Percentiles rank a stretch among this genome's conserved stretches.
phyloP scores from a whole-genome alignment of 2,888 invertebrate genomes.

The Ochlodes sylvanus region DNA sequence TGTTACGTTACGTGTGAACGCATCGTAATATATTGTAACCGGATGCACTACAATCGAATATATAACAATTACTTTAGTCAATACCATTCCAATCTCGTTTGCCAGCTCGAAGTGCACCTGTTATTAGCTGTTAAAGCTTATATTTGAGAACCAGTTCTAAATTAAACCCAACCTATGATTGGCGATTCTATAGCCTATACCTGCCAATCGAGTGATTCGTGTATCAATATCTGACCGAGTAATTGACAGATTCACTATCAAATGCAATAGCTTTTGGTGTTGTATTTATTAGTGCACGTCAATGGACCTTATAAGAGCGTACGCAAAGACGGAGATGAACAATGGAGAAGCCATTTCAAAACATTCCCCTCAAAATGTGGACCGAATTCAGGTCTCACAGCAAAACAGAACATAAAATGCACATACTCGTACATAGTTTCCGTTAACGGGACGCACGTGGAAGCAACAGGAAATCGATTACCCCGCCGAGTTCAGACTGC shows the following conservation, averaged over 20 bases:
- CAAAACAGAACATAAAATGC: neutral
- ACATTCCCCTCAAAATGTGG: neutral
- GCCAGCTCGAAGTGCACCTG: neutral
- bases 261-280: no score
- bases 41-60: constrained; percentile 10
- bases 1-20: constrained; percentile 11
- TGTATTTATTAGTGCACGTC: no score
- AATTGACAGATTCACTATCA: neutral
- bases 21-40: constrained; percentile 24
- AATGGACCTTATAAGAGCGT: no score
- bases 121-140: neutral
- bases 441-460: constrained; percentile 6
- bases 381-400: neutral
- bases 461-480: constrained; percentile 15
- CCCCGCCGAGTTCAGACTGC: neutral
- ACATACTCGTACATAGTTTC: constrained; percentile 7
- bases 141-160: constrained; percentile 5
- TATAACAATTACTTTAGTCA: constrained; percentile 9
- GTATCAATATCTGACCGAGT: neutral
- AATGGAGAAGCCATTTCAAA: no score
- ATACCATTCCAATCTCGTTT: neutral
- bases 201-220: neutral
- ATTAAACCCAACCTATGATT: neutral
- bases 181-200: neutral
- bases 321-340: no score